Conservation (phyloP, 2,888 invertebrate genomes). For the Ormyrus nitidulus region DNA sequence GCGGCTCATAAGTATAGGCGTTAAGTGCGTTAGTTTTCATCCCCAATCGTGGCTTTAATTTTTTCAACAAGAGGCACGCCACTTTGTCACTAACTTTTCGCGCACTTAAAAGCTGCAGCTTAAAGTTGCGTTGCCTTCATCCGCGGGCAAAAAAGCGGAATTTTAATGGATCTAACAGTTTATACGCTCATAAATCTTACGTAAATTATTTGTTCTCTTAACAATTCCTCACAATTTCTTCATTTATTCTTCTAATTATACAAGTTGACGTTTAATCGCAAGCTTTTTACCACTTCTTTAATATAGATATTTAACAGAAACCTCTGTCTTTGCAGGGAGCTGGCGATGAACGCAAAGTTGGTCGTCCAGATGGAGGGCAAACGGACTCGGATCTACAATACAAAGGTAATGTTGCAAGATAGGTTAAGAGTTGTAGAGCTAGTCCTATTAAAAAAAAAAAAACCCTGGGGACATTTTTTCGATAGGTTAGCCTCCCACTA, state of each 20-base stretch:
- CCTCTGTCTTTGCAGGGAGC: slow-evolving; percentile 81
- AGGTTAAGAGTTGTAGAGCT: too few species aligned
- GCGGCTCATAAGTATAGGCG: too few species aligned
- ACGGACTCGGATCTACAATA: slow-evolving; percentile 86
- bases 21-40: too few species aligned
- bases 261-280: background rate
- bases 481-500: too few species aligned
- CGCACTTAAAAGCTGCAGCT: too few species aligned
- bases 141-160: background rate
- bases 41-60: too few species aligned
- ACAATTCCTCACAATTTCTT: background rate
- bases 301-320: background rate
- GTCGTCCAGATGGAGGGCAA: slow-evolving; percentile 92
- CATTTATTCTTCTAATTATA: background rate
- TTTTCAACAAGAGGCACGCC: too few species aligned
- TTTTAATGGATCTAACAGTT: slow-evolving; percentile 23
- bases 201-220: slow-evolving; percentile 16
- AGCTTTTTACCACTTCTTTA: background rate
- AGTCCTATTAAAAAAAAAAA: too few species aligned
- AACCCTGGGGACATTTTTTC: too few species aligned
- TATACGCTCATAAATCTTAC: slow-evolving; percentile 5
- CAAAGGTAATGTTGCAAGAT: slow-evolving; percentile 78
- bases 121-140: too few species aligned
- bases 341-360: slow-evolving; percentile 87
- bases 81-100: too few species aligned